Evolutionary conservation across 2,888 invertebrate species (phyloP), one percentile per base, ranked within the genome.

Genomic region (Ligdia adustata): DNA sequence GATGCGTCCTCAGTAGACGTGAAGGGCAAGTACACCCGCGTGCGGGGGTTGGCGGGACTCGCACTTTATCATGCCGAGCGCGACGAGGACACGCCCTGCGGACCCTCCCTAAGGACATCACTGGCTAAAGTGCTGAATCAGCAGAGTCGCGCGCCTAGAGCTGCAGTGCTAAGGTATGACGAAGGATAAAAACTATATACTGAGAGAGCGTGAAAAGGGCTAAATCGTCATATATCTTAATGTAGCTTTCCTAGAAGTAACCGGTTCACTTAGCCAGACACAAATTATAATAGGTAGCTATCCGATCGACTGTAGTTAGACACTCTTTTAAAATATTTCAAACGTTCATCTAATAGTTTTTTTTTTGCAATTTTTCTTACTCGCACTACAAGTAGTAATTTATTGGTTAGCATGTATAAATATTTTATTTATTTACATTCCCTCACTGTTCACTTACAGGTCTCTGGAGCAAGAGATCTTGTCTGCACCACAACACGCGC

Each of bases 1-100:
- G 95, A 95, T 69, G 81, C 92, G 0, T 93, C 92, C 9, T 94
- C 94, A 32, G 91, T 94, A 9, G 93, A 94, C 64, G 95, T 95
- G 57, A 95, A 95, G 86, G 94, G 94, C 6, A 95, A 95, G 75
- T 95, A 95, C 75, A 91, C 93, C 0, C 76, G 95, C 15, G 91
- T 95, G 6, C 91, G 95, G 0, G 94, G 94, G 2, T 77, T 95
- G 5, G 95, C 93, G 0, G 95, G 95, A 1, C 74, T 94, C 12
- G 94, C 93, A 0, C 75, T 95, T 33, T 83, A 86, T 54, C 68
- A 82, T 0, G 81, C 93, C 0, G 92, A 93, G 43, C 91, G 91
- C 28, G 95, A 95, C 59, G 81, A 86, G 24, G 90, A 91, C 38
- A 83, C 83, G 0, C 80, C 85, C 0, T 92, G 92, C 45, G 92